Base-by-base conservation (phyloP, 2,888 invertebrate species). In the Drosophila multiciliata region DNA sequence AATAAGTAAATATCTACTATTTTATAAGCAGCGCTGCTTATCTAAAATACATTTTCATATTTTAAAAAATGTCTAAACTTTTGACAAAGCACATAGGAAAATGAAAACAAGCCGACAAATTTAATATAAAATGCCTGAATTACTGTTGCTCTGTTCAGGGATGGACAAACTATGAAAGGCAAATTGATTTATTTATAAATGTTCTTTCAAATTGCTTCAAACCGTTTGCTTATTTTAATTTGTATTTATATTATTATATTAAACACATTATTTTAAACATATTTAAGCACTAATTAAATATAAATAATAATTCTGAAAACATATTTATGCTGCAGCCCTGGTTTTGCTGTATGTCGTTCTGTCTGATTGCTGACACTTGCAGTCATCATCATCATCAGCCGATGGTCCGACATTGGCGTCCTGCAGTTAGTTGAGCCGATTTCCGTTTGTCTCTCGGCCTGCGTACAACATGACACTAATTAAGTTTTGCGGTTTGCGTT, bases 391-490 rank as follows among this genome's bases (percentile, higher is more conserved):
- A 54, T 20, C 45, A 45, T 45, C 42, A 11, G 45, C 45, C 6
- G 29, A 52, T 55, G 55, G 59, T 71, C 61, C 62, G 23, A 59
- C 67, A 64, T 76, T 80, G 86, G 83, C 83, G 83, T 90, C 88
- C 88, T 85, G 76, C 71, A 82, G 82, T 87, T 85, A 73, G 80
- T 65, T 80, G 71, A 69, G 74, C 73, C 83, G 87, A 86, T 87
- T 87, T 87, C 87, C 87, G 87, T 75, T 87, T 83, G 76, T 66
- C 86, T 66, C 86, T 78, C 80, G 35, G 66, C 75, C 62, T 69
- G 82, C 73, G 69, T 90, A 85, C 89, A 89, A 86, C 84, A 87
- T 89, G 90, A 90, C 87, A 90, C 90, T 91, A 91, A 90, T 90
- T 91, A 90, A 90, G 90, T 90, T 87, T 79, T 89, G 90, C 71